Evolutionary conservation across 2,888 invertebrate species (phyloP).

Genomic region (Galerucella calmariensis): DNA sequence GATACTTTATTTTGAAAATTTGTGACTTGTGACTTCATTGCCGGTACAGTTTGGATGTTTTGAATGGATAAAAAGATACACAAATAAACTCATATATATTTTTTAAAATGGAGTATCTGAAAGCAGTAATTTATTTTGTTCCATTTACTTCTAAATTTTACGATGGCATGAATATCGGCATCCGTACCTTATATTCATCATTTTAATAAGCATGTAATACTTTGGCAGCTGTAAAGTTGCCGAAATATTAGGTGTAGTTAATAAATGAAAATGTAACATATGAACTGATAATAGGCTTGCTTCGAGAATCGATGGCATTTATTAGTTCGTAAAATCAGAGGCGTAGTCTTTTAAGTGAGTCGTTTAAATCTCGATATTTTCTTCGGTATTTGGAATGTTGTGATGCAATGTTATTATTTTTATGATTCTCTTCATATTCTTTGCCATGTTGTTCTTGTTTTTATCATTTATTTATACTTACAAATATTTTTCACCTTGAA

Average conservation of each 20-base stretch:
- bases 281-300: conserved; percentile 40
- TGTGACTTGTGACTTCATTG: too few species aligned
- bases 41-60: too few species aligned
- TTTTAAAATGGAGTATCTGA: background rate
- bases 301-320: conserved; percentile 36
- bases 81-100: too few species aligned
- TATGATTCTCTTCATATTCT: too few species aligned
- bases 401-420: too few species aligned
- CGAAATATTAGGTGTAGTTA: conserved; percentile 36
- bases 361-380: background rate
- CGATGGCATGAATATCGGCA: conserved; percentile 2
- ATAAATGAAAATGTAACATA: conserved; percentile 34
- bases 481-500: too few species aligned
- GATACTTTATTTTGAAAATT: too few species aligned
- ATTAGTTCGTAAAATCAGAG: conserved; percentile 23
- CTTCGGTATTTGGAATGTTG: background rate
- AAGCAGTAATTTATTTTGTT: conserved; percentile 1
- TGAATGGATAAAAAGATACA: too few species aligned
- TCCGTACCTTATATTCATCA: conserved; percentile 1
- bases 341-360: background rate
- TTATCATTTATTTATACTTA: too few species aligned
- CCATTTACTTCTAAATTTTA: conserved; percentile 4
- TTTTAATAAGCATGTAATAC: conserved; percentile 31
- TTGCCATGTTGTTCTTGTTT: too few species aligned
- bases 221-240: conserved; percentile 34